A percentile compares a stretch with the other conserved stretches of the same genome.
Evolutionary conservation across 2,888 invertebrate genomes (phyloP).

Genomic region (Agrilus mali): DNA sequence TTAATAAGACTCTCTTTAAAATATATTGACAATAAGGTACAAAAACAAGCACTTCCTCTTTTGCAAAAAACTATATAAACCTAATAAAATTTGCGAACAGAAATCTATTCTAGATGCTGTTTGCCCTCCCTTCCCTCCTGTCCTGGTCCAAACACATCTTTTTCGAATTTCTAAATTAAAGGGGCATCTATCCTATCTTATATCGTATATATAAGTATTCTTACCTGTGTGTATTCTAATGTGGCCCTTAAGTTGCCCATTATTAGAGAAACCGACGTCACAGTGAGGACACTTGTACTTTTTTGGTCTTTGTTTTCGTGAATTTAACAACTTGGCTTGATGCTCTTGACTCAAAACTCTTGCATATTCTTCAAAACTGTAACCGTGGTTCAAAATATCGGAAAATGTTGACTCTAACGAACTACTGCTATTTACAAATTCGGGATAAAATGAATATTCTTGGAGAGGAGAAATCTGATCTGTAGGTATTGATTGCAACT

Average conservation of each 20-base stretch:
- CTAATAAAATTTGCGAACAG: too few species aligned
- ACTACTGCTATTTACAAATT: constrained; percentile 14
- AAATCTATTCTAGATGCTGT: too few species aligned
- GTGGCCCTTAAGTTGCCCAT: constrained; percentile 83
- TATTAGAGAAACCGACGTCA: constrained; percentile 85
- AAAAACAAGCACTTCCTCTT: too few species aligned
- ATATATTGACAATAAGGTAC: too few species aligned
- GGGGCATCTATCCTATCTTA: not conserved
- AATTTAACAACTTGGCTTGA: constrained; percentile 51
- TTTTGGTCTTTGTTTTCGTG: constrained; percentile 71
- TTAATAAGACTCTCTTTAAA: too few species aligned
- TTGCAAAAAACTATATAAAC: too few species aligned
- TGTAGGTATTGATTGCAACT: not conserved
- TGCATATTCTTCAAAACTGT: constrained; percentile 59
- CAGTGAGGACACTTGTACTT: constrained; percentile 87
- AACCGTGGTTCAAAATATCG: constrained; percentile 28
- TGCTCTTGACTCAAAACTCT: constrained; percentile 59
- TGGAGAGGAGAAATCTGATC: constrained; percentile 11
- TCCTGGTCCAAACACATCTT: too few species aligned
- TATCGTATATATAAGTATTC: too few species aligned
- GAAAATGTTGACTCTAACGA: constrained; percentile 19
- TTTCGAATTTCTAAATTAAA: too few species aligned
- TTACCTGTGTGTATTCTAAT: constrained; percentile 68
- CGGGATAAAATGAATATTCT: constrained; percentile 16
- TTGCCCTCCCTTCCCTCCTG: too few species aligned